phyloP scores from a whole-genome alignment of 2,888 invertebrate genomes.

The Buathra laborator region DNA sequence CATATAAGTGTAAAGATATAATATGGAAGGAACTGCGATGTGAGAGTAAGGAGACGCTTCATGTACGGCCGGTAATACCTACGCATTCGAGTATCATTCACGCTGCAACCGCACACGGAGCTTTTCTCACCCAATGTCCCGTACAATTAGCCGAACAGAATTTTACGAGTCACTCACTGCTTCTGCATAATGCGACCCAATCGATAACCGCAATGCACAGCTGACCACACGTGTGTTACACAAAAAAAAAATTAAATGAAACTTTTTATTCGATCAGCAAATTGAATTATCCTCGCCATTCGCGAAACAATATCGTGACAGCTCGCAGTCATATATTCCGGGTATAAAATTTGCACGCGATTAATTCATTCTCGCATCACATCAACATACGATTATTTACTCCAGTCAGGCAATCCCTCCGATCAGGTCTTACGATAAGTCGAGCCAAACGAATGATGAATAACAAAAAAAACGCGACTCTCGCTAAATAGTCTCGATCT shows the following conservation, averaged over 20 bases:
- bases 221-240: background rate
- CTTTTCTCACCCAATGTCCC: constrained; percentile 65
- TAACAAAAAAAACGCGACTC: background rate
- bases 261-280: background rate
- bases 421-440: constrained; percentile 39
- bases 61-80: constrained; percentile 14
- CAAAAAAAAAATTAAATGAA: background rate
- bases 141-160: constrained; percentile 76
- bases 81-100: constrained; percentile 44
- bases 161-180: constrained; percentile 76
- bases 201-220: background rate
- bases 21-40: background rate
- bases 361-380: constrained; percentile 47
- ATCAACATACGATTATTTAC: constrained; percentile 32
- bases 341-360: constrained; percentile 30
- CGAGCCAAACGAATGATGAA: background rate
- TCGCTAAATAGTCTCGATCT: constrained; percentile 21
- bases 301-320: constrained; percentile 29
- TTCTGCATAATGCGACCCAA: constrained; percentile 57
- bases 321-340: constrained; percentile 25
- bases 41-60: background rate
- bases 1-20: constrained; percentile 8
- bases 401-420: constrained; percentile 15
- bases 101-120: constrained; percentile 40
- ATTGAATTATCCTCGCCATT: constrained; percentile 36